A percentile compares a stretch with the other conserved stretches of the same genome.
Evolutionary conservation across 2,113 vertebrate species (phyloP).

Genomic region (Gorilla gorilla): DNA sequence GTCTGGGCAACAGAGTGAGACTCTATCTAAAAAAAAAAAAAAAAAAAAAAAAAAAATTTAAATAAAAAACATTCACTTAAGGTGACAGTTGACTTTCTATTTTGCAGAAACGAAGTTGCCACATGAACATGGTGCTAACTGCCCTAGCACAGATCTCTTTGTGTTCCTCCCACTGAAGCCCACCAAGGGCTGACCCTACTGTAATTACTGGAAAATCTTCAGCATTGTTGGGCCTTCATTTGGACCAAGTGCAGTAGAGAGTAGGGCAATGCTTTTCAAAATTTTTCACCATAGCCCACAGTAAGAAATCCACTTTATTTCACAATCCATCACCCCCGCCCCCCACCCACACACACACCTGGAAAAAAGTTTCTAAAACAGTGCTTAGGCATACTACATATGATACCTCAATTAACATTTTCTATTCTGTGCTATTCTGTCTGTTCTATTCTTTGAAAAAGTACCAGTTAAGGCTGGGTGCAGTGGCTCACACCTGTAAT

Average conservation of each 20-base stretch:
- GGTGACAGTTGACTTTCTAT: background rate
- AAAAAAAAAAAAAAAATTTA: no score
- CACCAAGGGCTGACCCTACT: background rate
- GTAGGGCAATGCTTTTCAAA: background rate
- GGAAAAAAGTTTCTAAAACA: conserved; percentile 17
- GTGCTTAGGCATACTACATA: background rate
- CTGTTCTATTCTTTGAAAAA: background rate
- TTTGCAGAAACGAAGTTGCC: background rate
- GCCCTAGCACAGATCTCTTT: background rate
- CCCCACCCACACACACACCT: background rate
- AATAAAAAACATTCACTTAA: background rate
- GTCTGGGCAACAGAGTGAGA: no score
- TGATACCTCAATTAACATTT: background rate
- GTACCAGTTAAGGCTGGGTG: background rate
- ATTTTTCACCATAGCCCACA: background rate
- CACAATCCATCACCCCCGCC: background rate
- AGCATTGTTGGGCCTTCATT: background rate
- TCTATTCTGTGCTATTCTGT: background rate
- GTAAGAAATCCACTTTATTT: conserved; percentile 10
- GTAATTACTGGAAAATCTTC: background rate
- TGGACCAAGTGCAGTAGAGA: background rate
- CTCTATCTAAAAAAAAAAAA: no score
- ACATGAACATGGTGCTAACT: background rate
- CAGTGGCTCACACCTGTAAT: no score
- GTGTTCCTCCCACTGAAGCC: background rate